Evolutionary conservation across 2,113 vertebrate genomes (phyloP), one percentile per base, ranked within the genome.

Genomic region (Thamnaconus septentrionalis): DNA sequence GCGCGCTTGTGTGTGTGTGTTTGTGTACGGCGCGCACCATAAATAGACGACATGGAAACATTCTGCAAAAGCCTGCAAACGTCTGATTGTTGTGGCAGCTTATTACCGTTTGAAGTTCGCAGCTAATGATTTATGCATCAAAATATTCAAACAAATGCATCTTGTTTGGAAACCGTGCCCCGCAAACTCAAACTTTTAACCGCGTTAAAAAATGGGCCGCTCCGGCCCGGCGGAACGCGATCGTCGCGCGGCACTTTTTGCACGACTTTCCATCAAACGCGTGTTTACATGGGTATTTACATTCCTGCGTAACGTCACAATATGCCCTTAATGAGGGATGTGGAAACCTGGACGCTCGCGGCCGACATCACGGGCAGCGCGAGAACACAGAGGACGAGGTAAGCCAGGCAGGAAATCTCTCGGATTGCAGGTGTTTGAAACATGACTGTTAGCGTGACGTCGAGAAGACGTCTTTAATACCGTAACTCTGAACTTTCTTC

Each of bases 91-190:
- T 77, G 76, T 79, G 81, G 80, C 68, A 59, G 69, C 80, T 83
- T 76, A 86, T 82, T 81, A 71, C 70, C 7, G 44, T 79, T 86
- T 87, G 78, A 86, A 85, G 83, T 89, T 76, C 51, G 59, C 69
- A 80, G 71, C 75, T 78, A 84, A 84, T 84, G 78, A 87, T 84
- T 85, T 85, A 83, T 81, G 73, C 73, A 74, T 73, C 71, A 74
- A 73, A 76, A 81, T 68, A 82, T 79, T 86, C 71, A 79, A 87
- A 88, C 85, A 82, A 79, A 76, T 75, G 53, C 59, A 58, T 83
- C 79, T 85, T 83, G 84, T 86, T 85, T 88, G 67, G 76, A 63
- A 86, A 84, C 73, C 66, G 45, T 76, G 74, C 85, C 76, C 56
- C 59, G 78, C 72, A 79, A 77, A 71, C 54, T 81, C 53, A 9